Percentiles rank a stretch among this genome's conserved stretches.
These are phyloP conservation scores for Chrosomus eos DNA, from an alignment of 2,797 vertebrate species.

Conservation along the genomic window DNA sequence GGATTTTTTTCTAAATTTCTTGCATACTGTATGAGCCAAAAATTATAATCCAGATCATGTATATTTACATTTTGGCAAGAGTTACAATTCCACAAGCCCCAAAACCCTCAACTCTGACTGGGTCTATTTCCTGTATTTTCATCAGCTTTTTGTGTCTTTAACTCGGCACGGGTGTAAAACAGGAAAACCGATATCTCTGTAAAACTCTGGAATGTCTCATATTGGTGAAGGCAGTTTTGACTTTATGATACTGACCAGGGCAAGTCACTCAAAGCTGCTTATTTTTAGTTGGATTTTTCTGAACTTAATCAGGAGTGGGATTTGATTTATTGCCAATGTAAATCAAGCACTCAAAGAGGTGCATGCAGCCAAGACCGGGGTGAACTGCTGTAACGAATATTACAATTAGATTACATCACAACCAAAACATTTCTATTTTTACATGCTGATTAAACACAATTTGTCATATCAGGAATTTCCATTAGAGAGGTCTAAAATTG, in stretches of 20 bases:
- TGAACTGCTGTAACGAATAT: conserved; percentile 64
- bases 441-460: conserved; percentile 60
- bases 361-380: conserved; percentile 61
- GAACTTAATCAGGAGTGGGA: conserved; percentile 70
- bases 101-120: conserved; percentile 52
- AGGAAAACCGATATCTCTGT: conserved; percentile 64
- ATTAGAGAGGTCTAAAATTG: conserved; percentile 68
- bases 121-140: conserved; percentile 61
- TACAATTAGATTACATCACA: conserved; percentile 75
- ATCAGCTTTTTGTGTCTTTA: conserved; percentile 65
- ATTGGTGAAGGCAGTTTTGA: conserved; percentile 64
- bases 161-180: conserved; percentile 71
- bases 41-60: conserved; percentile 58
- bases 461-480: conserved; percentile 74
- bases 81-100: conserved; percentile 54
- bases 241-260: conserved; percentile 71
- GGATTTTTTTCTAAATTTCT: conserved; percentile 53
- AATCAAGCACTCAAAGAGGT: conserved; percentile 69
- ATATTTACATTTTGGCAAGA: conserved; percentile 61
- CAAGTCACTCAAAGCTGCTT: conserved; percentile 75
- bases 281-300: conserved; percentile 76
- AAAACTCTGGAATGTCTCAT: conserved; percentile 73
- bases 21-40: conserved; percentile 56
- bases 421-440: conserved; percentile 79
- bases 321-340: conserved; percentile 74